These are phyloP conservation scores for Notodromas monacha DNA, from an alignment of 2,888 invertebrate genomes.

Conservation along the genomic window DNA sequence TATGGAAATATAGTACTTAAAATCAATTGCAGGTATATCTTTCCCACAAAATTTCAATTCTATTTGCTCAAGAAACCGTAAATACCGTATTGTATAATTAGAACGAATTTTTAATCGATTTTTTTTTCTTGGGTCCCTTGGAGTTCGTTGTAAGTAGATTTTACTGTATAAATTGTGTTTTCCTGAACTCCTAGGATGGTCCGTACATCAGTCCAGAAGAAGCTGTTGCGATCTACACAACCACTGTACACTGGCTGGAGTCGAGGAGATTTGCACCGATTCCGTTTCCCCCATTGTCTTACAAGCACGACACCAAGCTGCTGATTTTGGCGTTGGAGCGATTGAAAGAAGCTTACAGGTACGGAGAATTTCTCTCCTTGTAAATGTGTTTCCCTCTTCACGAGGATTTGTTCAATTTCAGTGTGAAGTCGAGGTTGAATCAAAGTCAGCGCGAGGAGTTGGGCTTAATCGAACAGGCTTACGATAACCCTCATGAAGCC, in stretches of 20 bases:
- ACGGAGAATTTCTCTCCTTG: too few species aligned
- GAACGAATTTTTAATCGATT: too few species aligned
- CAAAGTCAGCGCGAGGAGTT: constrained; percentile 95
- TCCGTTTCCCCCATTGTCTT: constrained; percentile 92
- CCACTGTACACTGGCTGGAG: constrained; percentile 97
- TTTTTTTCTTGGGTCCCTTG: too few species aligned
- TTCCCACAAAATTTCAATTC: too few species aligned
- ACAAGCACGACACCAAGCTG: constrained; percentile 96
- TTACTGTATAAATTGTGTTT: too few species aligned
- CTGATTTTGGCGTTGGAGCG: constrained; percentile 83
- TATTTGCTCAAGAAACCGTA: too few species aligned
- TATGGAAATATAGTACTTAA: too few species aligned
- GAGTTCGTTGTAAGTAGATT: too few species aligned
- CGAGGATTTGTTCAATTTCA: too few species aligned
- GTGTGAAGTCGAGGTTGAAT: constrained; percentile 83
- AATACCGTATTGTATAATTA: too few species aligned
- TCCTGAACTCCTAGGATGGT: constrained; percentile 71
- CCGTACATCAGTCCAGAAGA: constrained; percentile 98
- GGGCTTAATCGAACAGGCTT: constrained; percentile 94
- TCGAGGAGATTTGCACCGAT: constrained; percentile 93
- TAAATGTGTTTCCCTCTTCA: too few species aligned
- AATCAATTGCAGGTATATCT: too few species aligned
- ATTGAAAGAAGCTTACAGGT: constrained; percentile 73
- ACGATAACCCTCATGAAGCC: constrained; percentile 98
- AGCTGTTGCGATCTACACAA: constrained; percentile 97